Base-by-base conservation (phyloP, 2,113 vertebrate genomes). In the Leuciscus idus region DNA sequence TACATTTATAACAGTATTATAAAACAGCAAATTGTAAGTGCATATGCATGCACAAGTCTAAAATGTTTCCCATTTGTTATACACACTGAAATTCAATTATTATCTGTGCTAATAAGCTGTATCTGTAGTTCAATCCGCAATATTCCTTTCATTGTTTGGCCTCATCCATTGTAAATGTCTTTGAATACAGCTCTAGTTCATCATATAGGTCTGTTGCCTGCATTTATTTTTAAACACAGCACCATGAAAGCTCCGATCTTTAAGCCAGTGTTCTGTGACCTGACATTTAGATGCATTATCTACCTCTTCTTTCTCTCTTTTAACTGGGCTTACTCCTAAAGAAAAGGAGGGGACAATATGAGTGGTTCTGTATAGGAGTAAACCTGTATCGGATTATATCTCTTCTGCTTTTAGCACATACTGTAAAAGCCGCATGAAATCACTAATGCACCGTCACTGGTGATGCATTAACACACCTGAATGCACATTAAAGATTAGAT, bases 401-500 rank as follows among this genome's bases (percentile, higher is more conserved):
- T 12, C 36, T 28, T 19, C 39, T 57, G 7, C n/a, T 36, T 81
- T 80, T 59, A 61, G 66, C 50, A 43, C 30, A 61, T n/a, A 75
- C 39, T 50, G 72, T 73, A 15, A 15, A 15, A 52, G 50, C 50
- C 8, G 57, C 26, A 13, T 30, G 39, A 9, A 39, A 61, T 39
- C 28, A 13, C 68, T 72, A 43, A 79, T 62, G 62, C 23, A 21
- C 30, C 6, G 61, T 50, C 82, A n/a, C 12, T 4, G 9, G 30
- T 61, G 77, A 68, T 77, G 66, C 64, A 77, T 84, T 26, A 33
- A 68, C 11, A 23, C 28, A 33, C 48, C 73, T 83, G 83, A 87
- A 87, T 84, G 80, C 87, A 88, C 66, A 85, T 28, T 70, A 74
- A 74, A 85, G 89, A 86, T 87, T 83, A 88, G 36, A 80, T 52